Evolutionary conservation across 2,113 vertebrate species (phyloP).

Genomic region (Petroica traversi): DNA sequence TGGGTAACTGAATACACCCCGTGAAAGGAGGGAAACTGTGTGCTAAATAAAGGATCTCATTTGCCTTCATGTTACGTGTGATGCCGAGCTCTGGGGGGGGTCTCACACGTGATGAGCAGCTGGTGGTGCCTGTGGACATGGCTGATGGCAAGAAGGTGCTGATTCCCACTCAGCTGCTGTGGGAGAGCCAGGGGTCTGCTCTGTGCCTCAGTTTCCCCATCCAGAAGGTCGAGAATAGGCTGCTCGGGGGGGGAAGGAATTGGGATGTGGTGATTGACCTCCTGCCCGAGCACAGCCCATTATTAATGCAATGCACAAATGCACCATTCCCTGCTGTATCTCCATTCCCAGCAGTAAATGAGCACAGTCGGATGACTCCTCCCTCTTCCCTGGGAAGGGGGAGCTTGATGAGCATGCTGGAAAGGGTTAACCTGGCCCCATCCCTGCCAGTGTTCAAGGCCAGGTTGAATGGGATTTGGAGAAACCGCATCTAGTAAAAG

Average conservation of each 20-base stretch:
- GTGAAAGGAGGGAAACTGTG: neutral
- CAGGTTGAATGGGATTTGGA: neutral
- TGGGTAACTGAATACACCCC: constrained; percentile 41
- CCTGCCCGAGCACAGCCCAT: rapidly evolving
- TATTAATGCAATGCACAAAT: neutral
- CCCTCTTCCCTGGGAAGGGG: neutral
- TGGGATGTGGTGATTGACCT: neutral
- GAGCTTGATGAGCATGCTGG: rapidly evolving
- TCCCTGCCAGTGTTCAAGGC: neutral
- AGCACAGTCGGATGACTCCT: neutral
- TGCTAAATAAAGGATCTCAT: constrained; percentile 27
- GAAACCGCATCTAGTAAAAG: neutral
- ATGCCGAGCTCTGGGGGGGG: neutral
- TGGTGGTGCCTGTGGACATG: neutral
- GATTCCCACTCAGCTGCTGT: rapidly evolving
- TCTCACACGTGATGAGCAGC: neutral
- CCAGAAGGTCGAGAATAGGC: neutral
- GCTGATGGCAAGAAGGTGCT: neutral
- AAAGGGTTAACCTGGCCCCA: neutral
- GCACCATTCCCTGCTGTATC: rapidly evolving
- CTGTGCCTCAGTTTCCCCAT: constrained; percentile 13
- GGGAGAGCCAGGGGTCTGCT: neutral
- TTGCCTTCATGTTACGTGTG: neutral
- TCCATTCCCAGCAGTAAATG: neutral
- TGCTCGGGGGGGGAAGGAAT: neutral